These are phyloP conservation scores for Stylophora pistillata DNA, from an alignment of 64 coral and sea anemone species.

Conservation along the genomic window DNA sequence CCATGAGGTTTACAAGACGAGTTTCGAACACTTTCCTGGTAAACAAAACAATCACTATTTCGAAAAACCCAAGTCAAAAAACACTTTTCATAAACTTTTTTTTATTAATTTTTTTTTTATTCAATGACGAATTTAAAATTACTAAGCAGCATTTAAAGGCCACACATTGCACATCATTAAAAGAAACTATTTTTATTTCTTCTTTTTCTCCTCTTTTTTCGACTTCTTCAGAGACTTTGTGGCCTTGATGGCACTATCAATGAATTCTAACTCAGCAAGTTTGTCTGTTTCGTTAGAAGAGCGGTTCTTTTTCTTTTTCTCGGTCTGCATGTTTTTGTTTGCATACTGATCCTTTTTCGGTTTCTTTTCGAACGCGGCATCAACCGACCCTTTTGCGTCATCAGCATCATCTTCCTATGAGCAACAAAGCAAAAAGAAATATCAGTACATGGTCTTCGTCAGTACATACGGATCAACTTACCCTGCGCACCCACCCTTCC, in stretches of 20 bases:
- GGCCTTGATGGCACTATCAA: background rate
- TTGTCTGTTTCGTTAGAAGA: background rate
- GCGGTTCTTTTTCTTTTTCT: background rate
- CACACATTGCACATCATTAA: background rate
- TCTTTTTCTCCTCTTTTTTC: constrained; percentile 11
- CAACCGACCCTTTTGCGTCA: background rate
- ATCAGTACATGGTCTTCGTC: background rate
- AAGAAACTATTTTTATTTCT: background rate
- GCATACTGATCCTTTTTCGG: background rate
- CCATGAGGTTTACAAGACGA: too few species aligned
- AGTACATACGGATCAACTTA: background rate
- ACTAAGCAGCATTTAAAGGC: too few species aligned
- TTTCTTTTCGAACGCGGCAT: background rate
- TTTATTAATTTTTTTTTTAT: too few species aligned
- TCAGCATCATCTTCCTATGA: background rate
- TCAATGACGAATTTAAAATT: too few species aligned
- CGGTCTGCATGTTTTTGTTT: background rate
- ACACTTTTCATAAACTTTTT: too few species aligned
- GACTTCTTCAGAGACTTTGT: constrained; percentile 24
- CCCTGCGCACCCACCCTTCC: too few species aligned
- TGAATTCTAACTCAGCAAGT: background rate
- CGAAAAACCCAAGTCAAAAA: too few species aligned
- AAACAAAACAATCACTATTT: too few species aligned
- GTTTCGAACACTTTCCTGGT: too few species aligned
- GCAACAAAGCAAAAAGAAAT: background rate